These are phyloP conservation scores for Steatornis caripensis DNA, from an alignment of 2,113 vertebrate species.

Conservation along the genomic window DNA sequence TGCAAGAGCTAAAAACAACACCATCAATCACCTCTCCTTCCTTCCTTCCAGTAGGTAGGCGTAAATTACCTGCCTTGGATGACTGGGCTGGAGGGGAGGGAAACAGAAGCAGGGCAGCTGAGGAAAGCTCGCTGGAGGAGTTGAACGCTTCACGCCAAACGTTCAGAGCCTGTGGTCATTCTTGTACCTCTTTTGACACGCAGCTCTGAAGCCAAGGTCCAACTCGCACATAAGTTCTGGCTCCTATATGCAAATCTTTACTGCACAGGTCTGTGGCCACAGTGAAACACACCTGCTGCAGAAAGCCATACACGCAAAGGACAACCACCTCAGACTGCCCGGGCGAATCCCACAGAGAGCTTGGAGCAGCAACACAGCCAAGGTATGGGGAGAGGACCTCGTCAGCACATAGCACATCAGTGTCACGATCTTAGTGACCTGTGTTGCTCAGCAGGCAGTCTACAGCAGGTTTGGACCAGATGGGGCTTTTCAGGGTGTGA, in stretches of 20 bases:
- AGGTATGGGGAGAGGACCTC: not conserved
- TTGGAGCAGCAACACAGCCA: not conserved
- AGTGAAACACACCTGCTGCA: not conserved
- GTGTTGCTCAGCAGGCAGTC: not conserved
- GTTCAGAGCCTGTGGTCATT: not conserved
- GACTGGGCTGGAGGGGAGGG: not conserved
- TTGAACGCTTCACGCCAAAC: rapidly evolving
- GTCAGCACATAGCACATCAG: not conserved
- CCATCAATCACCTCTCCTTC: not conserved
- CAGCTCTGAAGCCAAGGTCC: not conserved
- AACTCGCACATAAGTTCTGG: not conserved
- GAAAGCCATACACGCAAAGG: not conserved
- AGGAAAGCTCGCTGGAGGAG: not conserved
- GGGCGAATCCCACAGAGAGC: not conserved
- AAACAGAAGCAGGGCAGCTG: not conserved
- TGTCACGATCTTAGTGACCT: not conserved
- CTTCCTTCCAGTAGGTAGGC: not conserved
- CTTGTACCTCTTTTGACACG: not conserved
- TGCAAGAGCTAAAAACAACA: constrained; percentile 10
- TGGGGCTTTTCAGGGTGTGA: constrained; percentile 9
- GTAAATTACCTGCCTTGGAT: not conserved
- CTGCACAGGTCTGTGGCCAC: not conserved
- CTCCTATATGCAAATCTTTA: not conserved
- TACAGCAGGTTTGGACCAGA: constrained; percentile 15
- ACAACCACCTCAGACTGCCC: rapidly evolving